Evolutionary conservation across 2,113 vertebrate species (phyloP).

Genomic region (Serinus canaria): DNA sequence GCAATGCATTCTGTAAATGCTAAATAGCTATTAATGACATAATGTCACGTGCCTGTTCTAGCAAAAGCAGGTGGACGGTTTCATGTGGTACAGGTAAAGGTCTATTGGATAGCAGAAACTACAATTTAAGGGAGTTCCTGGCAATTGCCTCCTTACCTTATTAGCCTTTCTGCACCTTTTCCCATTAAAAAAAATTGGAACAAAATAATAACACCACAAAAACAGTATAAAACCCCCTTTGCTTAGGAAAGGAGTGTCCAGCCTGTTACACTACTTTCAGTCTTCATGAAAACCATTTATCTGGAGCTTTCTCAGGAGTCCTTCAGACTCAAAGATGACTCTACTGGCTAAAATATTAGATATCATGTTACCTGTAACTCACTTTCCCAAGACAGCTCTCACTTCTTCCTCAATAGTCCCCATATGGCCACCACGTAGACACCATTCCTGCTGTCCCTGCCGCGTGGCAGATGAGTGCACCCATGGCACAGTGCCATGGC

Average conservation of each 20-base stretch:
- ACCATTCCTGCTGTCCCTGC: not conserved
- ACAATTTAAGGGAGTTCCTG: not conserved
- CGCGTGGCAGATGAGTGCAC: accelerated
- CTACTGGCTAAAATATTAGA: not conserved
- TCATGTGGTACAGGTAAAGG: not conserved
- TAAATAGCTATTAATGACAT: constrained; percentile 1
- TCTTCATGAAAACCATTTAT: not conserved
- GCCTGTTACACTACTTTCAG: not conserved
- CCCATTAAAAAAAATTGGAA: not conserved
- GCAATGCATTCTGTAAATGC: not conserved
- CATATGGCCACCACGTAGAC: accelerated
- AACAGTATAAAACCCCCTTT: accelerated
- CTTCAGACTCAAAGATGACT: not conserved
- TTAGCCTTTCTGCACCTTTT: not conserved
- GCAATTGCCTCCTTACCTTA: not conserved
- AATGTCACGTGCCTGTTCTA: not conserved
- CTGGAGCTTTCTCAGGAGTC: not conserved
- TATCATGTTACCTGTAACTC: not conserved
- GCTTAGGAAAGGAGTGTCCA: not conserved
- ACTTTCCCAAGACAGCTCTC: not conserved
- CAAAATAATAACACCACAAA: not conserved
- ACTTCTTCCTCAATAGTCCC: not conserved
- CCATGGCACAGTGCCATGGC: accelerated
- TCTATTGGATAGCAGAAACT: not conserved
- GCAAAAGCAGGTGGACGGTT: not conserved